A percentile compares a stretch with the other conserved stretches of the same genome.
Conservation (phyloP, 1,140 invertebrate species). For the Leptoteleia sp. region DNA sequence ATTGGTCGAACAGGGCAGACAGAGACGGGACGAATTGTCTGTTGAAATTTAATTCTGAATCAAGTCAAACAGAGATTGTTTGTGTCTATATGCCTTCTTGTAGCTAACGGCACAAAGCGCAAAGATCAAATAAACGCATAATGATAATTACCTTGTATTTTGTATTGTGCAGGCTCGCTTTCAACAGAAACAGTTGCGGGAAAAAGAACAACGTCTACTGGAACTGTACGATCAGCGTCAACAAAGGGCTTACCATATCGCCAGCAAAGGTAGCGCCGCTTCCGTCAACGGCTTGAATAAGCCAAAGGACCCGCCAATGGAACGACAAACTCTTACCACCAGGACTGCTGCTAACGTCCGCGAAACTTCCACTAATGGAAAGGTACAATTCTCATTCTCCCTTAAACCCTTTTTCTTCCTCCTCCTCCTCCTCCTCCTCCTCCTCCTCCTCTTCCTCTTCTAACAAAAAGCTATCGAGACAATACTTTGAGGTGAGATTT, state of each 20-base stretch:
- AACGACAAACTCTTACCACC: slow-evolving; percentile 69
- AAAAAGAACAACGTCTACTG: slow-evolving; percentile 87
- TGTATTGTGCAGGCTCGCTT: slow-evolving; percentile 84
- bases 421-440: too few species aligned
- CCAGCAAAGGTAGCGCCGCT: slow-evolving; percentile 83
- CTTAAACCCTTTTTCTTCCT: too few species aligned
- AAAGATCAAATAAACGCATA: slow-evolving; percentile 54
- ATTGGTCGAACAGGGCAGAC: neutral
- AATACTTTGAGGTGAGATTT: too few species aligned
- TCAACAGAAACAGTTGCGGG: slow-evolving; percentile 87
- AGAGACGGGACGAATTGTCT: slow-evolving; percentile 23
- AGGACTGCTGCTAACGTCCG: slow-evolving; percentile 67
- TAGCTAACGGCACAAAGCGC: slow-evolving; percentile 37
- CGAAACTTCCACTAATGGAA: slow-evolving; percentile 70
- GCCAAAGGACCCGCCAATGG: slow-evolving; percentile 68
- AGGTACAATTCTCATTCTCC: too few species aligned
- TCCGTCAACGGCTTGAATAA: slow-evolving; percentile 76
- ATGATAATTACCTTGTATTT: slow-evolving; percentile 58
- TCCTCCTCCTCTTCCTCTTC: too few species aligned
- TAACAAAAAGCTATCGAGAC: too few species aligned
- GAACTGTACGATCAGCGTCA: slow-evolving; percentile 87
- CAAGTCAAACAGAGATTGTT: slow-evolving; percentile 59
- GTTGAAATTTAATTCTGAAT: slow-evolving; percentile 60
- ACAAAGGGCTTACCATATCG: slow-evolving; percentile 85
- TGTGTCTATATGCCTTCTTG: slow-evolving; percentile 46